Conservation (phyloP, 2,113 vertebrate species). For the Eudorcas thomsonii region DNA sequence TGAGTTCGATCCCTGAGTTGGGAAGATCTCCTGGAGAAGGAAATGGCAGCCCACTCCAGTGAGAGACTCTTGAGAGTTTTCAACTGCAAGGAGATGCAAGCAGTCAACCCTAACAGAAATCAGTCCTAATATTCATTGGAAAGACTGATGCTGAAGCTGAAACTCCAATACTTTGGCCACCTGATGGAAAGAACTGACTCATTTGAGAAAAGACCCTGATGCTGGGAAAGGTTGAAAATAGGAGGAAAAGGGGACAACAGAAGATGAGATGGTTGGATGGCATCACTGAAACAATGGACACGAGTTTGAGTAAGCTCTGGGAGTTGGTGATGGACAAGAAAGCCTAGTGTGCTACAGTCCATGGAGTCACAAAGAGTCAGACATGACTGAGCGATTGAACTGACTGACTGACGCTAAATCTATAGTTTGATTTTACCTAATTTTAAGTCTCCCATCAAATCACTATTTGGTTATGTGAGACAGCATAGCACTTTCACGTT, state of each 20-base stretch:
- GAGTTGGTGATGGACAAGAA: not conserved
- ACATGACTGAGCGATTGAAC: not conserved
- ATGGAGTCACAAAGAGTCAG: not conserved
- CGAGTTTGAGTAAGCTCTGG: not conserved
- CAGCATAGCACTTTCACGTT: not conserved
- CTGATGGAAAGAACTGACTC: not conserved
- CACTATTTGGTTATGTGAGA: not conserved
- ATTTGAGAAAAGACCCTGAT: not conserved
- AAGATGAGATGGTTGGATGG: not conserved
- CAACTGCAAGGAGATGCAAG: not conserved
- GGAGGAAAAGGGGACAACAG: not conserved
- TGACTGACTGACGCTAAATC: not conserved
- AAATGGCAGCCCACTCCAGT: too few relatives aligned
- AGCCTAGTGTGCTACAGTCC: not conserved
- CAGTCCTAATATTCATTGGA: not conserved
- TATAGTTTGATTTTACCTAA: not conserved
- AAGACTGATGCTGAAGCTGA: not conserved
- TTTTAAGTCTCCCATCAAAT: not conserved
- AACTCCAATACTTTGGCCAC: not conserved
- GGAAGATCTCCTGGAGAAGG: too few relatives aligned
- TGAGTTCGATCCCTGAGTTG: too few relatives aligned
- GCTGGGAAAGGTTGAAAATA: not conserved
- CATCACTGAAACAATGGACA: not conserved
- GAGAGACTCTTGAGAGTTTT: not conserved
- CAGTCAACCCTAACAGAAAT: not conserved